Conservation (phyloP, 1,140 invertebrate genomes). For the Homarus americanus region DNA sequence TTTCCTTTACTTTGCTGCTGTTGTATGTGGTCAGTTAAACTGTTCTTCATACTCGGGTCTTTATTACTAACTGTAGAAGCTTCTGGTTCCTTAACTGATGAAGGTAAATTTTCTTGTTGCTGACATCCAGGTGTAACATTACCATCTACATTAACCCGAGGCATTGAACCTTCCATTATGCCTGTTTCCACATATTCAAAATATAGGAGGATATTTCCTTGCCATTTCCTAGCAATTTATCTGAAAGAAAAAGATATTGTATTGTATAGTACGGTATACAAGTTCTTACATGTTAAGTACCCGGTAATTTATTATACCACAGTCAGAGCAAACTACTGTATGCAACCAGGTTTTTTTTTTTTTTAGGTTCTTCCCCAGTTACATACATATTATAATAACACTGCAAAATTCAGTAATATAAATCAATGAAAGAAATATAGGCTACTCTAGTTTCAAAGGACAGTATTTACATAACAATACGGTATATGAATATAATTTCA, state of each 20-base stretch:
- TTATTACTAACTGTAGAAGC: background rate
- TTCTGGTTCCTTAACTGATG: background rate
- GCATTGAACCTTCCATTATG: background rate
- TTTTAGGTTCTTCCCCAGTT: too few relatives aligned
- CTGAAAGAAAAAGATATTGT: background rate
- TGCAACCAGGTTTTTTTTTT: too few relatives aligned
- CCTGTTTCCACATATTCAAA: background rate
- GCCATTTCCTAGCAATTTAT: background rate
- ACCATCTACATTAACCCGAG: background rate
- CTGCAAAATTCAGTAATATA: too few relatives aligned
- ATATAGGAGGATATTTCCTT: background rate
- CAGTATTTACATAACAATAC: too few relatives aligned
- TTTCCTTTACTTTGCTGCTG: background rate
- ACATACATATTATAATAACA: too few relatives aligned
- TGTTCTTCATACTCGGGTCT: background rate
- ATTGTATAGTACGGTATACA: too few relatives aligned
- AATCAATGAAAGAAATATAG: too few relatives aligned
- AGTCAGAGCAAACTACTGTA: too few relatives aligned
- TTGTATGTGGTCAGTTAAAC: background rate
- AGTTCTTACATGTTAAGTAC: too few relatives aligned
- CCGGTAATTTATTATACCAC: background rate
- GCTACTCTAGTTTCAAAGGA: too few relatives aligned
- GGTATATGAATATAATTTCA: too few relatives aligned
- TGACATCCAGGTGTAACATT: constrained; percentile 1
- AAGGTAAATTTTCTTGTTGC: background rate